phyloP scores from a whole-genome alignment of 2,888 invertebrate species.

The Sipunculus nudus region DNA sequence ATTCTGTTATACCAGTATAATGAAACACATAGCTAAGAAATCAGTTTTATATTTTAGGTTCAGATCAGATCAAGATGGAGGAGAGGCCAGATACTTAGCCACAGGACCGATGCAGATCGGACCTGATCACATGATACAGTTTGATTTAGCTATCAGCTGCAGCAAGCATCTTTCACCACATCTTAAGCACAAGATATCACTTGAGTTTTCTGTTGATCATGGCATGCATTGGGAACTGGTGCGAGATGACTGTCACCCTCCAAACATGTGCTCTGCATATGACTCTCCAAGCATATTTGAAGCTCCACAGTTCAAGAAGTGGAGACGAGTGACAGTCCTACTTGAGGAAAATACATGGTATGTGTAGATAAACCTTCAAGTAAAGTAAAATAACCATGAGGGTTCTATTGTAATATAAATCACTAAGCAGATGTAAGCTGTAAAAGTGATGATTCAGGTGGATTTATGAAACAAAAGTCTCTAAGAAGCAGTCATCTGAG shows the following conservation, averaged over 20 bases:
- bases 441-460: no score
- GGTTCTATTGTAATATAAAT: no score
- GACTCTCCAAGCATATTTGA: slow-evolving; percentile 63
- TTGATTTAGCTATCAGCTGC: slow-evolving; percentile 67
- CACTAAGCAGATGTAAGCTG: no score
- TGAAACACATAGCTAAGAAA: no score
- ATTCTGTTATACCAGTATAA: no score
- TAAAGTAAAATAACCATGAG: no score
- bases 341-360: slow-evolving; percentile 64
- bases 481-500: no score
- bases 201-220: slow-evolving; percentile 66
- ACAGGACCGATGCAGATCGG: slow-evolving; percentile 65
- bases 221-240: slow-evolving; percentile 66
- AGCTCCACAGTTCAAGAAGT: slow-evolving; percentile 58
- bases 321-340: slow-evolving; percentile 63
- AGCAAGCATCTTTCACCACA: slow-evolving; percentile 48
- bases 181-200: slow-evolving; percentile 46
- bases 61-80: no score
- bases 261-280: slow-evolving; percentile 56
- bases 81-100: slow-evolving; percentile 56
- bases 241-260: slow-evolving; percentile 61
- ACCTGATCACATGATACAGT: slow-evolving; percentile 66
- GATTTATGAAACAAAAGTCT: no score
- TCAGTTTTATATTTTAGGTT: no score
- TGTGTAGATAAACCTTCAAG: no score